Evolutionary conservation across 2,797 vertebrate species (phyloP).

Genomic region (Onychomys arenicola): DNA sequence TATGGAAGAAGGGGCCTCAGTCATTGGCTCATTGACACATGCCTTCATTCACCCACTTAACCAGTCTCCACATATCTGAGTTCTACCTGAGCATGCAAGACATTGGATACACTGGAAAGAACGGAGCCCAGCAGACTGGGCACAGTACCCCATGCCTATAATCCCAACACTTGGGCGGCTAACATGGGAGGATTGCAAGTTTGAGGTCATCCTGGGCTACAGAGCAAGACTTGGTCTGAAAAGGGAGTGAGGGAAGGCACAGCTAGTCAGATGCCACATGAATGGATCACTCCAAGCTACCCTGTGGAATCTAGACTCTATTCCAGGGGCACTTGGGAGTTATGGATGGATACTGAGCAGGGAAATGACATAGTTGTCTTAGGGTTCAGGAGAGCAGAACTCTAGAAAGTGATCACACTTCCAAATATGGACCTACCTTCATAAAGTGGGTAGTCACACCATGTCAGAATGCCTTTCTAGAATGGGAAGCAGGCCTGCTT

Average conservation of each 20-base stretch:
- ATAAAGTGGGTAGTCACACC: background rate
- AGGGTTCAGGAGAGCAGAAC: background rate
- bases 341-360: background rate
- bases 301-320: background rate
- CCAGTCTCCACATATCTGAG: constrained; percentile 24
- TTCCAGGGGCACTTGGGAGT: background rate
- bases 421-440: background rate
- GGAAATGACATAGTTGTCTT: background rate
- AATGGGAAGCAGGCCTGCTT: background rate
- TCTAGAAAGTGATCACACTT: background rate
- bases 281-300: background rate
- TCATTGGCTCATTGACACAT: background rate
- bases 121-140: background rate
- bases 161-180: background rate
- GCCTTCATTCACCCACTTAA: constrained; percentile 11
- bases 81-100: background rate
- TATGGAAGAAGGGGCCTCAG: background rate
- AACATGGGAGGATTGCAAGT: background rate
- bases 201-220: background rate
- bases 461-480: background rate
- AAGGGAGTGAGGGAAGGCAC: too few relatives aligned
- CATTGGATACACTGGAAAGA: background rate
- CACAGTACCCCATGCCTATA: background rate
- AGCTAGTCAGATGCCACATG: background rate
- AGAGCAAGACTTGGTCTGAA: background rate